phyloP scores from a whole-genome alignment of 2,113 vertebrate species.

The Pycnonotus jocosus region DNA sequence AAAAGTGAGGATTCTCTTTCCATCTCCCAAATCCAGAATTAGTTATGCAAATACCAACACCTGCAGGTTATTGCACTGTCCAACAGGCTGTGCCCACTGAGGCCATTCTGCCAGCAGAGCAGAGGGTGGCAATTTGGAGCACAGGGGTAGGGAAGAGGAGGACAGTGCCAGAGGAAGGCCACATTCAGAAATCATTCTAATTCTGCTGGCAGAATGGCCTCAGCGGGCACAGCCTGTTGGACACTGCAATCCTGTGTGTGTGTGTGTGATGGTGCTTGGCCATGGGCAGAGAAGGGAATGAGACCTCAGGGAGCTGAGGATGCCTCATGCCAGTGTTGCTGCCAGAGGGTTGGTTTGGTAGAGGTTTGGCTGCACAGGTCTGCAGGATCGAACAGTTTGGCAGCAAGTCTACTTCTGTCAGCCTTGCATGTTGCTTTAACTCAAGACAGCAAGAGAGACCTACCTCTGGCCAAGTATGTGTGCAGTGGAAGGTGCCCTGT shows the following conservation, averaged over 20 bases:
- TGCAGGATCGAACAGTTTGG: neutral
- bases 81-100: no score
- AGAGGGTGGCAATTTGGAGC: no score
- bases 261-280: neutral
- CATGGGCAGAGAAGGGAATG: neutral
- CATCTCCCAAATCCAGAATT: no score
- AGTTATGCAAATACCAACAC: no score
- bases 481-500: neutral
- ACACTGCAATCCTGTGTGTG: rapidly evolving
- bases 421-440: neutral
- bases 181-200: no score
- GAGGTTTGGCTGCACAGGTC: neutral
- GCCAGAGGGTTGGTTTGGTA: neutral
- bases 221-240: neutral
- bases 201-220: neutral
- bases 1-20: no score
- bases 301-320: neutral
- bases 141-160: no score
- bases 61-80: no score
- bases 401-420: neutral
- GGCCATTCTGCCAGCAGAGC: no score
- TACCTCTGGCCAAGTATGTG: neutral
- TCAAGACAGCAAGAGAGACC: neutral
- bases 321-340: neutral
- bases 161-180: no score